Evolutionary conservation across 2,113 vertebrate species (phyloP).

Genomic region (Leptosomus discolor): DNA sequence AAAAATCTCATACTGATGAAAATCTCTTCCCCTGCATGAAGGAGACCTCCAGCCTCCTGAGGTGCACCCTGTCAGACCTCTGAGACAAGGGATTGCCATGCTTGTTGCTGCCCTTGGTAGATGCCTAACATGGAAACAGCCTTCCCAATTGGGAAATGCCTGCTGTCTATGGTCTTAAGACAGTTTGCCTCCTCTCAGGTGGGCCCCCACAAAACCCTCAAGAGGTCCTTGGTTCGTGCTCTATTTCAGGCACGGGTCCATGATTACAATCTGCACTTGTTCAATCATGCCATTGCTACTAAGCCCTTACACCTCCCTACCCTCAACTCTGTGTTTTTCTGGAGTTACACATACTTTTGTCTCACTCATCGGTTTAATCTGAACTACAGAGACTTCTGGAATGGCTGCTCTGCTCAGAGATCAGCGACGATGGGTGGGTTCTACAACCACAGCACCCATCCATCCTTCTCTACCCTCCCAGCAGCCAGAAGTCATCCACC

Average conservation of each 20-base stretch:
- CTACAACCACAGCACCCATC: not conserved
- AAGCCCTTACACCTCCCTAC: not conserved
- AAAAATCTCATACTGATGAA: not conserved
- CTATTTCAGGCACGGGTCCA: not conserved
- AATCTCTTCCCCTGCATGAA: not conserved
- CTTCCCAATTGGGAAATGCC: not conserved
- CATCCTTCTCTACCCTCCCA: not conserved
- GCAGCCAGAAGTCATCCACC: not conserved
- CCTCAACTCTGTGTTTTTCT: not conserved
- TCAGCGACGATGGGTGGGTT: not conserved
- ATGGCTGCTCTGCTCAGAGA: not conserved
- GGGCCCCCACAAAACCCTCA: not conserved
- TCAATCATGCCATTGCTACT: not conserved
- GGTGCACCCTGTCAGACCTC: too few species aligned
- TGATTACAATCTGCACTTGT: too few species aligned
- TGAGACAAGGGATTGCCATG: not conserved
- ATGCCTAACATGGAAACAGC: not conserved
- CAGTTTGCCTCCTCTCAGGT: not conserved
- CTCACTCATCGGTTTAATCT: not conserved
- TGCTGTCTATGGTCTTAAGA: not conserved
- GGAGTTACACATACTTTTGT: not conserved
- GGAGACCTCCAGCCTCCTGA: not conserved
- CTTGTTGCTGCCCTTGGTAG: not conserved
- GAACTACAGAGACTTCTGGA: not conserved
- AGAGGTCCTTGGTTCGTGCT: not conserved